These are phyloP conservation scores for Falco novaeseelandiae DNA, from an alignment of 2,797 vertebrate species.

Conservation along the genomic window DNA sequence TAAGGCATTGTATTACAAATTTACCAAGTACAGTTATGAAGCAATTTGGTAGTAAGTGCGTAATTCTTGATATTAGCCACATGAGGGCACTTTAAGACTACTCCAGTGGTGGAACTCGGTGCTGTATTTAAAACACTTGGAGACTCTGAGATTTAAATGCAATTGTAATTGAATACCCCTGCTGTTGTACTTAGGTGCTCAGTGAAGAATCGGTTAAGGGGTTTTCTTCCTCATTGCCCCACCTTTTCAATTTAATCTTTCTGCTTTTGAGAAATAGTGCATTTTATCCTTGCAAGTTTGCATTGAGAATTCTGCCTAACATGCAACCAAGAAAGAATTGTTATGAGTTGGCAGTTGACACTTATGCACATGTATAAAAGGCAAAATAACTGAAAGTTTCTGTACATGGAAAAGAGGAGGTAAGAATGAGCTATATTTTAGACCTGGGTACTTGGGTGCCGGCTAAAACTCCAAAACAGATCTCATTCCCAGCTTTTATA, in stretches of 20 bases:
- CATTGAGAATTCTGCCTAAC: background rate
- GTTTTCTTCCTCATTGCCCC: background rate
- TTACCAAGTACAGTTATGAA: background rate
- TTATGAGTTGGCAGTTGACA: background rate
- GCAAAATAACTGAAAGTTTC: background rate
- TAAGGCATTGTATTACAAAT: no score
- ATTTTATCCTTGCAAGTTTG: background rate
- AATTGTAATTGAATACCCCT: background rate
- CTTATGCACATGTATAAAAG: background rate
- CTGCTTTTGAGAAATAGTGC: background rate
- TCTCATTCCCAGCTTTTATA: background rate
- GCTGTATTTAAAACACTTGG: background rate
- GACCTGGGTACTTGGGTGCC: background rate
- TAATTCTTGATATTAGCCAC: conserved; percentile 18
- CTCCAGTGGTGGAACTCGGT: background rate
- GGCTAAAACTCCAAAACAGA: background rate
- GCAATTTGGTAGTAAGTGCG: background rate
- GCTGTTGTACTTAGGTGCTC: background rate
- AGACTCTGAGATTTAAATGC: background rate
- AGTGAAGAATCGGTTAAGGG: background rate
- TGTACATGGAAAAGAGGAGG: background rate
- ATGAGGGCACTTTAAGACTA: conserved; percentile 56
- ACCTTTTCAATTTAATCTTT: background rate
- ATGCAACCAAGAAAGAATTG: background rate
- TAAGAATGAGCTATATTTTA: background rate